Conservation (phyloP, 2,113 vertebrate genomes). For the Poeciliopsis prolifica region DNA sequence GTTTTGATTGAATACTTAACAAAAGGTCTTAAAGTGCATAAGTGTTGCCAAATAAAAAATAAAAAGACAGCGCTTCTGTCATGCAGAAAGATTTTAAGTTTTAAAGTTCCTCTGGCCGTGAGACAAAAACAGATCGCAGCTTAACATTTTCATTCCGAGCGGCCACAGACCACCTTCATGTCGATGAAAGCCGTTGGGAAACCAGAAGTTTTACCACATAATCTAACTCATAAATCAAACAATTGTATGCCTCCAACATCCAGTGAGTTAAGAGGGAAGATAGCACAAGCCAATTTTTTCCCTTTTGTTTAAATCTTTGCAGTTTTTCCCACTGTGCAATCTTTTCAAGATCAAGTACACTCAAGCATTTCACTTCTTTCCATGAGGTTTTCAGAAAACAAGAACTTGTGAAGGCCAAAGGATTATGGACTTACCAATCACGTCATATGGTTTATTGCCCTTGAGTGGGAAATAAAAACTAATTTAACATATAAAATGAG, state of each 20-base stretch:
- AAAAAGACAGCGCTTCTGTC: neutral
- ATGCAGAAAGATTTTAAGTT: neutral
- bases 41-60: neutral
- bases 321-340: conserved; percentile 28
- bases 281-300: conserved; percentile 6
- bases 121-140: neutral
- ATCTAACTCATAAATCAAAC: conserved; percentile 61
- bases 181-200: conserved; percentile 49
- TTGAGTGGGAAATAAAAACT: conserved; percentile 53
- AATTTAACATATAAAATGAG: conserved; percentile 56
- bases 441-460: conserved; percentile 60
- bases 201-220: conserved; percentile 46
- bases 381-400: conserved; percentile 23
- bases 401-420: conserved; percentile 29
- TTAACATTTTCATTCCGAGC: conserved; percentile 30
- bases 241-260: conserved; percentile 34
- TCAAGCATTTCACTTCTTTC: conserved; percentile 16
- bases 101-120: conserved; percentile 12
- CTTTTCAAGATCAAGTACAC: neutral
- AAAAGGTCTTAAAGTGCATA: neutral
- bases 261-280: conserved; percentile 36
- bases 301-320: conserved; percentile 8
- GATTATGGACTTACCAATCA: conserved; percentile 61
- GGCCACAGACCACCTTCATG: conserved; percentile 17
- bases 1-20: neutral